Conservation (phyloP, 2,113 vertebrate species). For the Heterotilapia buettikoferi region DNA sequence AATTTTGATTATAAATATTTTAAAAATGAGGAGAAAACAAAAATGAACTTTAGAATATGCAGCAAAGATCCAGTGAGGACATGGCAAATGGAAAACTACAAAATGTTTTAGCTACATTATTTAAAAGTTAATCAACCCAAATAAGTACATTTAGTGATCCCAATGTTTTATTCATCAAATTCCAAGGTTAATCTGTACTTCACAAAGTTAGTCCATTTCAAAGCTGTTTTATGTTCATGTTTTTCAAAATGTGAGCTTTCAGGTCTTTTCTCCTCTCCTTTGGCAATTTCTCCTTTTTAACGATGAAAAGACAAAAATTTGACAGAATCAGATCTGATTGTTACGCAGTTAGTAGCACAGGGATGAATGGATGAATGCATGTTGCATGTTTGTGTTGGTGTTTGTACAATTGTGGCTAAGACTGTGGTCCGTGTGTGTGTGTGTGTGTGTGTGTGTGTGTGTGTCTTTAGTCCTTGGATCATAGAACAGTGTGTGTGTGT, state of each 20-base stretch:
- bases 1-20: not conserved
- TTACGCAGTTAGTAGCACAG: not conserved
- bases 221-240: not conserved
- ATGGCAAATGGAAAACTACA: not conserved
- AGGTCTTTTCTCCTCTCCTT: not conserved
- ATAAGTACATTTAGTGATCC: not conserved
- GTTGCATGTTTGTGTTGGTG: not conserved
- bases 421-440: not conserved
- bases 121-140: not conserved
- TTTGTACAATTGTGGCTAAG: not conserved
- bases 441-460: slow-evolving; percentile 6
- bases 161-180: not conserved
- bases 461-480: slow-evolving; percentile 11
- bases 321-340: not conserved
- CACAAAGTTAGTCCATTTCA: not conserved
- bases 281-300: not conserved
- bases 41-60: not conserved
- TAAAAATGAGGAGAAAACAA: not conserved
- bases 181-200: not conserved
- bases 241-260: not conserved
- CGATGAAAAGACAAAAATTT: not conserved
- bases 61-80: not conserved
- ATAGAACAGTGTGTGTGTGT: slow-evolving; percentile 46
- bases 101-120: not conserved
- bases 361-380: not conserved